Evolutionary conservation across 2,113 vertebrate species (phyloP).

Genomic region (Eublepharis macularius): DNA sequence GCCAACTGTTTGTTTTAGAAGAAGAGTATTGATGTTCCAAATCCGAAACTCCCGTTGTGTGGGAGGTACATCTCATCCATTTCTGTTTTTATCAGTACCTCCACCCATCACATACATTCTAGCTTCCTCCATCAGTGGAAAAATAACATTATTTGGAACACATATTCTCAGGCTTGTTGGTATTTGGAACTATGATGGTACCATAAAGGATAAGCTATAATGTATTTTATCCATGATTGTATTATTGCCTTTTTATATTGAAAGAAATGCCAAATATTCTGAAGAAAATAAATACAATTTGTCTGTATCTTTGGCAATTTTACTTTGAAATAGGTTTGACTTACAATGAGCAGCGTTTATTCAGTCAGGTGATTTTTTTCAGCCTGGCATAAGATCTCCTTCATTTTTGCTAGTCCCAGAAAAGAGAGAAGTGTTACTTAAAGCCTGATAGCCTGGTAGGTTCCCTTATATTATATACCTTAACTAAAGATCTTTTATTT

Average conservation of each 20-base stretch:
- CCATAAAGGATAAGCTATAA: constrained; percentile 32
- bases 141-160: constrained; percentile 19
- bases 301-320: too few species aligned
- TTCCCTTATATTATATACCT: neutral
- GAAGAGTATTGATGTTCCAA: constrained; percentile 25
- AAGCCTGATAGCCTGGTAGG: neutral
- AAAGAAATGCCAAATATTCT: constrained; percentile 5
- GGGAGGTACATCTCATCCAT: constrained; percentile 18
- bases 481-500: constrained; percentile 25
- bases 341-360: neutral
- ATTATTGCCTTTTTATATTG: constrained; percentile 8
- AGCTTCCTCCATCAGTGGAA: neutral
- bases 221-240: constrained; percentile 32
- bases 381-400: neutral
- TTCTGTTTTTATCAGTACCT: constrained; percentile 24
- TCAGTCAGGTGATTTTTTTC: neutral
- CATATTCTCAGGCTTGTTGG: constrained; percentile 46
- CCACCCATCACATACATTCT: neutral
- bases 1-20: constrained; percentile 15
- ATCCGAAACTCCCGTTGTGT: constrained; percentile 13
- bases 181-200: constrained; percentile 18
- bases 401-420: neutral
- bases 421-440: neutral
- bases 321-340: neutral
- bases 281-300: neutral